phyloP scores from a whole-genome alignment of 2,113 vertebrate species.

The Emydura subglobosa region DNA sequence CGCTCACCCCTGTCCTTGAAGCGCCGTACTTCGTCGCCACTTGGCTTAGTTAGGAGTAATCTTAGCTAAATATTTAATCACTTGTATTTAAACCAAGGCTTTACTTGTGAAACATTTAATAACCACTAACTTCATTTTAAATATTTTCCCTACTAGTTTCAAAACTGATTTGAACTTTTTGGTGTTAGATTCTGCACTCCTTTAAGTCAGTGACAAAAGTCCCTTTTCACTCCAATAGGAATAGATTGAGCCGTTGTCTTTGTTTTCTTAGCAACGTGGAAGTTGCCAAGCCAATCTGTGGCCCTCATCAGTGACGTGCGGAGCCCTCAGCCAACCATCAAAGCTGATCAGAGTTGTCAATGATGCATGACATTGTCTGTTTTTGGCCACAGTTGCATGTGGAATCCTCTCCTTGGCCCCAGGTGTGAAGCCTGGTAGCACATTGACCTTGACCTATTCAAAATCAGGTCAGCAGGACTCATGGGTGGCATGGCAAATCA shows the following conservation, averaged over 20 bases:
- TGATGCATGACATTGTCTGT: neutral
- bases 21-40: conserved; percentile 32
- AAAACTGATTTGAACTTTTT: neutral
- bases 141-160: neutral
- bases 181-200: neutral
- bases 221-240: neutral
- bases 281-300: neutral
- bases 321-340: neutral
- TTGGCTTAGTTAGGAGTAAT: conserved; percentile 40
- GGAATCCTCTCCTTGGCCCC: too few species aligned
- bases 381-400: neutral
- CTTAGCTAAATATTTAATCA: conserved; percentile 65
- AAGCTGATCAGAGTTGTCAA: neutral
- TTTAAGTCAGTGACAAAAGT: neutral
- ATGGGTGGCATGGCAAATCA: neutral
- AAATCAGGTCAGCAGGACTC: neutral
- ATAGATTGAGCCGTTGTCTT: neutral
- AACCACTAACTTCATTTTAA: conserved; percentile 22
- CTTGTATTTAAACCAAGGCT: conserved; percentile 42
- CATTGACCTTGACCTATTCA: neutral
- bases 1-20: neutral
- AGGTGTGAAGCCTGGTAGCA: neutral
- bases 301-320: neutral
- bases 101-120: neutral
- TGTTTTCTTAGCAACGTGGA: neutral